A percentile compares a stretch with the other conserved stretches of the same genome.
These are phyloP conservation scores for Psittacus erithacus DNA, from an alignment of 2,113 vertebrate species.

Conservation along the genomic window DNA sequence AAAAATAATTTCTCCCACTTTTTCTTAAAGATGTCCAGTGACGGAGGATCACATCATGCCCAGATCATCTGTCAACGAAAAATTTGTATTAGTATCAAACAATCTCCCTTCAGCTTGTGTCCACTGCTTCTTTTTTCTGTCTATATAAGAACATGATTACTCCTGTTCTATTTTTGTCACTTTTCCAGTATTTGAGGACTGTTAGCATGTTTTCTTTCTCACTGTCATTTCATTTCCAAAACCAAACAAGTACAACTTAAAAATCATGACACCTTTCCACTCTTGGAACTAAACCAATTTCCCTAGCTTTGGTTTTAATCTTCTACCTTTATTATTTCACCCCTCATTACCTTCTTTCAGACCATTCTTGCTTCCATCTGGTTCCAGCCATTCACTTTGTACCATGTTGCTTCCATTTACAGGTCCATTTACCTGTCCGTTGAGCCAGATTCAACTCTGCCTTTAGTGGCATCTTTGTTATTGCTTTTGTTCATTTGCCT, in stretches of 20 bases:
- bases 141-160: neutral
- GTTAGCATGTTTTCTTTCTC: neutral
- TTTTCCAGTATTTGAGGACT: neutral
- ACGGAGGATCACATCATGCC: neutral
- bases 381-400: neutral
- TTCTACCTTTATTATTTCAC: neutral
- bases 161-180: neutral
- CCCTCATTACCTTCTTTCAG: neutral
- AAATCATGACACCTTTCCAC: neutral
- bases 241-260: neutral
- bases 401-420: neutral
- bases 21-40: neutral
- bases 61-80: neutral
- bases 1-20: neutral
- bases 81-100: neutral
- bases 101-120: neutral
- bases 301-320: neutral
- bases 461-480: neutral
- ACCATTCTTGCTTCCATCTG: neutral
- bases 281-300: neutral
- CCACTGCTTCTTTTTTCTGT: neutral
- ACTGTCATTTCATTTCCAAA: neutral
- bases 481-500: neutral
- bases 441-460: neutral
- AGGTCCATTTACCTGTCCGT: neutral